Evolutionary conservation across 2,888 invertebrate genomes (phyloP).

Genomic region (Ophonus ardosiacus): DNA sequence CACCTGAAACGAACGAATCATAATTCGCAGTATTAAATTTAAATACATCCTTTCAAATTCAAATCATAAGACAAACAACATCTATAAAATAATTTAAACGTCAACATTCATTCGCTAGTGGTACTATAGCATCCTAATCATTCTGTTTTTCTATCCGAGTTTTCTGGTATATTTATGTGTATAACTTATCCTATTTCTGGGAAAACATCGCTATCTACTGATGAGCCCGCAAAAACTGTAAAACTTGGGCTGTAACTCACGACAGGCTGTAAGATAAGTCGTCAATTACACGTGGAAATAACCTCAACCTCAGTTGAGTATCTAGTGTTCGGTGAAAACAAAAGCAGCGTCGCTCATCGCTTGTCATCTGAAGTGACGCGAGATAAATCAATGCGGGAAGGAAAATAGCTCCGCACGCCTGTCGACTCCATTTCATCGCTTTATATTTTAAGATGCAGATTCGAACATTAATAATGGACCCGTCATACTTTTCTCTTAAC

Average conservation of each 20-base stretch:
- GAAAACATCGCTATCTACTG: not conserved
- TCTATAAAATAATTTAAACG: no score
- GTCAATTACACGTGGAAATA: not conserved
- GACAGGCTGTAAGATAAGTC: not conserved
- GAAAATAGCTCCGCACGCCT: constrained; percentile 12
- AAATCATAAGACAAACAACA: no score
- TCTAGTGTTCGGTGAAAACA: not conserved
- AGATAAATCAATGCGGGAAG: constrained; percentile 39
- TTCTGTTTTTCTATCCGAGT: not conserved
- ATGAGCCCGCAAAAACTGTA: not conserved
- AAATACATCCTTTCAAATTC: no score
- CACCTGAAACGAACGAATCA: no score
- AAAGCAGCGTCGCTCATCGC: constrained; percentile 12
- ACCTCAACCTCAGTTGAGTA: not conserved
- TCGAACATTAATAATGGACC: constrained; percentile 43
- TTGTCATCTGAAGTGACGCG: constrained; percentile 3
- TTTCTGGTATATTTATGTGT: not conserved
- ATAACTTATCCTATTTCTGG: not conserved
- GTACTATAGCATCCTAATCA: no score
- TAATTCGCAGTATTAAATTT: no score
- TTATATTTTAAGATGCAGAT: constrained; percentile 40
- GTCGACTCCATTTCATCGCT: constrained; percentile 38
- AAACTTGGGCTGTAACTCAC: not conserved
- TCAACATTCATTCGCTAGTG: no score
- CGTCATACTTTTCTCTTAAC: constrained; percentile 43